A percentile compares a stretch with the other conserved stretches of the same genome.
Conservation (phyloP, 2,888 invertebrate genomes). For the Callyntrura guangdongensis region DNA sequence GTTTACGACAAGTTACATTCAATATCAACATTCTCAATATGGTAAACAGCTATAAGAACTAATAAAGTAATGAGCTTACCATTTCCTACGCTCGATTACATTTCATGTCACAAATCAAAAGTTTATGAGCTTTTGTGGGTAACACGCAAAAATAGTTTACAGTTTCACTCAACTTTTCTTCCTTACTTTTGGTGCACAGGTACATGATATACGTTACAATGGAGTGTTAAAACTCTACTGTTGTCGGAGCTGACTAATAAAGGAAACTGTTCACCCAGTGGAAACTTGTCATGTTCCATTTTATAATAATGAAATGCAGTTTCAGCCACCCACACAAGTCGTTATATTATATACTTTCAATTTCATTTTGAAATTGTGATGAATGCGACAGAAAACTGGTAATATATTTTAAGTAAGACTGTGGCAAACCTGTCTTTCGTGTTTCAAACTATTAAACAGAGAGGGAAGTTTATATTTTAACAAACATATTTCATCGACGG, state of each 20-base stretch:
- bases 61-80: slow-evolving; percentile 32
- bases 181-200: background rate
- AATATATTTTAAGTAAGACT: too few relatives aligned
- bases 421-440: background rate
- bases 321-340: slow-evolving; percentile 22
- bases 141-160: slow-evolving; percentile 22
- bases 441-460: background rate
- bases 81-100: background rate
- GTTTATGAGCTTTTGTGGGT: slow-evolving; percentile 23
- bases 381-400: slow-evolving; percentile 19
- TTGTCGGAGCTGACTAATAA: slow-evolving; percentile 1
- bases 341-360: background rate
- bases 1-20: background rate
- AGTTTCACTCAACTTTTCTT: slow-evolving; percentile 29
- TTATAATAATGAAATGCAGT: background rate
- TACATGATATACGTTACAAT: too few relatives aligned
- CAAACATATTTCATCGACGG: background rate
- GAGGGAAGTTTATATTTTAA: background rate
- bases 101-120: slow-evolving; percentile 42
- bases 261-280: background rate
- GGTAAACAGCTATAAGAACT: slow-evolving; percentile 1
- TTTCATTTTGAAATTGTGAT: slow-evolving; percentile 28
- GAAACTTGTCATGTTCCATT: background rate
- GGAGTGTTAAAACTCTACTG: background rate
- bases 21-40: background rate